phyloP scores from a whole-genome alignment of 2,797 vertebrate genomes.

The Botia kubotai region DNA sequence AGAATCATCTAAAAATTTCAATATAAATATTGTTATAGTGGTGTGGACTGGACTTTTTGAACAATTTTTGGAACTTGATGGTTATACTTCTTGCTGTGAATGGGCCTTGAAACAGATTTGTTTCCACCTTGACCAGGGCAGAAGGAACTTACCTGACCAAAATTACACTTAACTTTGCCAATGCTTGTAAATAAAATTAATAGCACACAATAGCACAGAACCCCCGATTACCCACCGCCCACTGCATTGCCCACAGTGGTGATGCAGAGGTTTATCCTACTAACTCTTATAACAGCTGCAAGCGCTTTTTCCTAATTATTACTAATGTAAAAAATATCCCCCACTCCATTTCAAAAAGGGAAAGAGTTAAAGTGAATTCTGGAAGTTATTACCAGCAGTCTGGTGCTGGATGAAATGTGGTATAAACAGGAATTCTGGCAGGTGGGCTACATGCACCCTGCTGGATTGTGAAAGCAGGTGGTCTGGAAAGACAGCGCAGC shows the following conservation, averaged over 20 bases:
- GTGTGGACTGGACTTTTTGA: no score
- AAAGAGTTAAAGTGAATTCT: slow-evolving; percentile 44
- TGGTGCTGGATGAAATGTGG: slow-evolving; percentile 26
- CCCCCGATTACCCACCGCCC: no score
- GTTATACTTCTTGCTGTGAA: no score
- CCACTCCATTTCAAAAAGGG: slow-evolving; percentile 19
- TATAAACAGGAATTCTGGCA: slow-evolving; percentile 28
- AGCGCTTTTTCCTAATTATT: slow-evolving; percentile 55
- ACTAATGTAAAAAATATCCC: slow-evolving; percentile 49
- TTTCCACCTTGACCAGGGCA: neutral
- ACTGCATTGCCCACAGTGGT: neutral
- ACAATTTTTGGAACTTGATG: no score
- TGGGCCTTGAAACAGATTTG: no score
- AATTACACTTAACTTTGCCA: neutral
- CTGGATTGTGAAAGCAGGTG: slow-evolving; percentile 43
- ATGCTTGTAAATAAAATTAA: neutral
- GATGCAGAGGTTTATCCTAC: neutral
- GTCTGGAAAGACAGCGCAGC: slow-evolving; percentile 20
- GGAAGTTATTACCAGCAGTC: slow-evolving; percentile 48
- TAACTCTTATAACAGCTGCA: slow-evolving; percentile 45
- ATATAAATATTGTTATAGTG: no score
- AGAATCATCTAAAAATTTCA: no score
- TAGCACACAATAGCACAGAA: no score
- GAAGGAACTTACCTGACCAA: neutral
- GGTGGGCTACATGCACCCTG: slow-evolving; percentile 10